These are phyloP conservation scores for Scleropages formosus DNA, from an alignment of 2,797 vertebrate genomes.

Conservation along the genomic window DNA sequence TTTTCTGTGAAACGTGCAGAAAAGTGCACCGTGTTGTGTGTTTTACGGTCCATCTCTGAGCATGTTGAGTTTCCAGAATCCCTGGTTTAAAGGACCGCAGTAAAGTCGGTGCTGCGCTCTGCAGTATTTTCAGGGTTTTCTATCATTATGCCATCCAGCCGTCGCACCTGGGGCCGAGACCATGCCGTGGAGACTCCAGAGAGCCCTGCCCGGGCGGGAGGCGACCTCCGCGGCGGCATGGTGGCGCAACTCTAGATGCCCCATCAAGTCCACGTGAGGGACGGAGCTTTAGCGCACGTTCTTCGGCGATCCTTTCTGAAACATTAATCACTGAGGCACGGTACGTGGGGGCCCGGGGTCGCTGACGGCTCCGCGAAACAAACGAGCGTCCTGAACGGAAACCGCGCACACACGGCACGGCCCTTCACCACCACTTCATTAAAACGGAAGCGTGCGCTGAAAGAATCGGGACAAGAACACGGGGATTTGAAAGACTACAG, in stretches of 20 bases:
- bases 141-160: not conserved
- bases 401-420: constrained; percentile 7
- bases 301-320: constrained; percentile 29
- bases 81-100: not conserved
- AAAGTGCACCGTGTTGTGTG: not conserved
- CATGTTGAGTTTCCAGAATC: not conserved
- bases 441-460: constrained; percentile 29
- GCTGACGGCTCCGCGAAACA: constrained; percentile 28
- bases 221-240: not conserved
- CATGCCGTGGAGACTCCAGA: too few relatives aligned
- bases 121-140: constrained; percentile 18
- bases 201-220: not conserved
- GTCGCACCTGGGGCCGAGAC: not conserved
- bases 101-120: not conserved
- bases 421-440: constrained; percentile 29
- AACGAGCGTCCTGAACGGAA: constrained; percentile 32
- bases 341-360: not conserved
- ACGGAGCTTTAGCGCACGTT: constrained; percentile 26
- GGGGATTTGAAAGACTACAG: constrained; percentile 29
- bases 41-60: not conserved
- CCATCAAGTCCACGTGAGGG: constrained; percentile 32
- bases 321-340: constrained; percentile 33
- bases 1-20: constrained; percentile 11
- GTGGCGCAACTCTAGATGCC: not conserved
- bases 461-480: constrained; percentile 30